Evolutionary conservation across 2,797 vertebrate genomes (phyloP).

Genomic region (Pseudomugil tenellus): DNA sequence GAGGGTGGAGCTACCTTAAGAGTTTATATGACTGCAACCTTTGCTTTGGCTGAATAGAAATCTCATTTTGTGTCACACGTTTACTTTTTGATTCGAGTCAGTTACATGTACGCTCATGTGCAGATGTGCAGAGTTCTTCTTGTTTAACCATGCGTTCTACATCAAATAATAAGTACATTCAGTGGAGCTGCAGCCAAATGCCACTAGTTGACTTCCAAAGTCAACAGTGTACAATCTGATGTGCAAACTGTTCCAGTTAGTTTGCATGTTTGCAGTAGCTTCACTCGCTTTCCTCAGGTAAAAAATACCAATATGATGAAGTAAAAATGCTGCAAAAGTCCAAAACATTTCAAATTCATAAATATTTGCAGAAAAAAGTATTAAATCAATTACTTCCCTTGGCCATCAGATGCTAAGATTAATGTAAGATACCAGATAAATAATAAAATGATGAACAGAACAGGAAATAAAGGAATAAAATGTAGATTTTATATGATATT

Average conservation of each 20-base stretch:
- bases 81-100: slow-evolving; percentile 53
- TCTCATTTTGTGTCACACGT: slow-evolving; percentile 59
- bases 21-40: slow-evolving; percentile 21
- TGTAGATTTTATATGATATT: not conserved
- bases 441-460: not conserved
- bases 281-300: not conserved
- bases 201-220: not conserved
- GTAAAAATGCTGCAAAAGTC: not conserved
- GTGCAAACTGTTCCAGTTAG: slow-evolving; percentile 1
- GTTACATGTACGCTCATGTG: slow-evolving; percentile 15
- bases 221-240: slow-evolving; percentile 9
- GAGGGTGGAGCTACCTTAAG: slow-evolving; percentile 5
- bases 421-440: not conserved
- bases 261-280: not conserved
- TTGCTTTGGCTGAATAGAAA: slow-evolving; percentile 48
- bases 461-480: not conserved
- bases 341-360: not conserved
- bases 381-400: not conserved
- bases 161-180: slow-evolving; percentile 9
- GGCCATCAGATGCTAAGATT: not conserved
- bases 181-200: slow-evolving; percentile 6
- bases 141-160: slow-evolving; percentile 25
- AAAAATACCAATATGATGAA: not conserved
- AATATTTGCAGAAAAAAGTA: not conserved
- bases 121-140: slow-evolving; percentile 22